Conservation (phyloP, 2,113 vertebrate genomes). For the Carassius auratus region DNA sequence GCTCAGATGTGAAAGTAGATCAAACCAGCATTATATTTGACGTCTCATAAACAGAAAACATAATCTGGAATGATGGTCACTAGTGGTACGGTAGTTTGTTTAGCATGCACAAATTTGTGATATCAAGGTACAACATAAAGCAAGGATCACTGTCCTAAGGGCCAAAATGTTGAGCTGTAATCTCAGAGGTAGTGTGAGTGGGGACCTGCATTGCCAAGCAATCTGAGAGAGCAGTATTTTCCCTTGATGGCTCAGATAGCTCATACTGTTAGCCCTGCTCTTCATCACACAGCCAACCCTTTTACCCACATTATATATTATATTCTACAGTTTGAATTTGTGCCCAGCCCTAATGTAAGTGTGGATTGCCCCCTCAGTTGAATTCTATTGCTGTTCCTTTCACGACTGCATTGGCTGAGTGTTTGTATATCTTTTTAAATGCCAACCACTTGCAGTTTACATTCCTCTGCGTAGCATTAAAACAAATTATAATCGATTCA, state of each 20-base stretch:
- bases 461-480: conserved; percentile 69
- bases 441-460: conserved; percentile 63
- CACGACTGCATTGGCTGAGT: conserved; percentile 58
- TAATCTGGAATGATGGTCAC: neutral
- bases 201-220: neutral
- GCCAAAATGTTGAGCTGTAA: neutral
- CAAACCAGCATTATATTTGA: neutral
- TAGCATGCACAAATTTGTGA: neutral
- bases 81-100: neutral
- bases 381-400: conserved; percentile 55
- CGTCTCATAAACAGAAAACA: neutral
- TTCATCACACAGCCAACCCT: conserved; percentile 47
- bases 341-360: conserved; percentile 67
- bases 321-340: conserved; percentile 67
- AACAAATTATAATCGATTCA: conserved; percentile 73
- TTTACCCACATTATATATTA: conserved; percentile 65
- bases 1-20: neutral
- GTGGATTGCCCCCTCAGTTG: conserved; percentile 63
- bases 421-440: conserved; percentile 67
- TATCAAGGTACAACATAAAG: neutral
- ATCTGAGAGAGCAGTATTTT: conserved; percentile 10
- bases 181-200: neutral
- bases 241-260: conserved; percentile 2
- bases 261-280: neutral
- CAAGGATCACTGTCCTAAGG: neutral